A percentile compares a stretch with the other conserved stretches of the same genome.
phyloP scores from a whole-genome alignment of 2,888 invertebrate genomes.

The Netelia fuscicornis region DNA sequence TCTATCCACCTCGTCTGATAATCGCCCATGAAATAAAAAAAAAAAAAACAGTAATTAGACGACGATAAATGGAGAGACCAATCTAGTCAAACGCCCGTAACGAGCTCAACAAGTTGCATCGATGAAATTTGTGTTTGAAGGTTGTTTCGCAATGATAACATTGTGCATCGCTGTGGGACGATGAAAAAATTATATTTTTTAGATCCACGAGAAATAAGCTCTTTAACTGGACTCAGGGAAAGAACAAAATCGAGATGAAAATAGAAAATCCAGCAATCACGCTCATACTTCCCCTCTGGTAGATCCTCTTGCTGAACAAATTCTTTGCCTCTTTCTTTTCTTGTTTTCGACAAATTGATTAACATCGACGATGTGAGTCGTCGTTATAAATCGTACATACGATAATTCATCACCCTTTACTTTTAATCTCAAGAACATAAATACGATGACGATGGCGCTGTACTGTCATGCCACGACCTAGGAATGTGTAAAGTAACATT shows the following conservation, averaged over 20 bases:
- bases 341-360: slow-evolving; percentile 26
- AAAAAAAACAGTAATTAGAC: slow-evolving; percentile 6
- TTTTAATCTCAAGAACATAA: slow-evolving; percentile 65
- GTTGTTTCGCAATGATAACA: slow-evolving; percentile 50
- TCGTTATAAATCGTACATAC: neutral
- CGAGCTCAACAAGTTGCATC: slow-evolving; percentile 52
- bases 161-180: slow-evolving; percentile 39
- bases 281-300: neutral
- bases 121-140: slow-evolving; percentile 52
- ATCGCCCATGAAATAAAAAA: slow-evolving; percentile 19
- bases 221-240: neutral
- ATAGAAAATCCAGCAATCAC: slow-evolving; percentile 5
- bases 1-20: slow-evolving; percentile 22
- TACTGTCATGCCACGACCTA: slow-evolving; percentile 72
- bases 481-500: slow-evolving; percentile 75
- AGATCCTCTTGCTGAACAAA: slow-evolving; percentile 10
- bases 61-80: slow-evolving; percentile 50
- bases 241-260: neutral
- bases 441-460: slow-evolving; percentile 46
- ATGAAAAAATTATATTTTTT: slow-evolving; percentile 53
- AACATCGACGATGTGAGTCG: neutral
- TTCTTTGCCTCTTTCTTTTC: neutral
- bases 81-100: slow-evolving; percentile 65
- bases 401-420: slow-evolving; percentile 66
- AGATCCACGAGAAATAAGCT: slow-evolving; percentile 37